Evolutionary conservation across 2,113 vertebrate genomes (phyloP).

Genomic region (Saguinus midas): DNA sequence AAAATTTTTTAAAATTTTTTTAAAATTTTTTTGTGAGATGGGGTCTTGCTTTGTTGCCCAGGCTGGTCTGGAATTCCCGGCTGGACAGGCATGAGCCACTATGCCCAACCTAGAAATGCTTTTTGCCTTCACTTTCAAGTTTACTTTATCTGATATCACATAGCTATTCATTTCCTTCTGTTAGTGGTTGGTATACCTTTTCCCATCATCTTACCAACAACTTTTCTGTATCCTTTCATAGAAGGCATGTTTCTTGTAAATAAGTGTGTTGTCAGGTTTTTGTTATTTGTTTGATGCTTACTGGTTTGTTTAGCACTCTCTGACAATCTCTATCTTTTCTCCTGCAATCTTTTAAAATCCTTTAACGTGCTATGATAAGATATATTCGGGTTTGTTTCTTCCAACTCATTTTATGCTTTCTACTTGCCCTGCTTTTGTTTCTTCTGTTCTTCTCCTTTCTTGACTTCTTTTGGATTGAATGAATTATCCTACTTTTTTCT

Average conservation of each 20-base stretch:
- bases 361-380: constrained; percentile 1
- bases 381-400: neutral
- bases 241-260: neutral
- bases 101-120: neutral
- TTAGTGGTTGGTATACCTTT: neutral
- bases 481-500: neutral
- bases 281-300: neutral
- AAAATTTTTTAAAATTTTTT: too few species aligned
- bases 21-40: too few species aligned
- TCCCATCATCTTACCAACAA: neutral
- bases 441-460: constrained; percentile 32
- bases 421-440: neutral
- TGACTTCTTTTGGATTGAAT: neutral
- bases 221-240: neutral
- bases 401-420: constrained; percentile 6
- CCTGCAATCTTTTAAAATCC: neutral
- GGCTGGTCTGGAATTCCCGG: too few species aligned
- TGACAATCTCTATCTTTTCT: neutral
- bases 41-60: too few species aligned
- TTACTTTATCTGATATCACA: neutral
- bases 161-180: neutral
- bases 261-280: neutral
- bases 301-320: constrained; percentile 21
- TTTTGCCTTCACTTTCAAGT: constrained; percentile 21
- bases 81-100: too few species aligned